Percentiles rank a stretch among this genome's conserved stretches.
These are phyloP conservation scores for Sterna hirundo DNA, from an alignment of 2,113 vertebrate genomes.

Conservation along the genomic window DNA sequence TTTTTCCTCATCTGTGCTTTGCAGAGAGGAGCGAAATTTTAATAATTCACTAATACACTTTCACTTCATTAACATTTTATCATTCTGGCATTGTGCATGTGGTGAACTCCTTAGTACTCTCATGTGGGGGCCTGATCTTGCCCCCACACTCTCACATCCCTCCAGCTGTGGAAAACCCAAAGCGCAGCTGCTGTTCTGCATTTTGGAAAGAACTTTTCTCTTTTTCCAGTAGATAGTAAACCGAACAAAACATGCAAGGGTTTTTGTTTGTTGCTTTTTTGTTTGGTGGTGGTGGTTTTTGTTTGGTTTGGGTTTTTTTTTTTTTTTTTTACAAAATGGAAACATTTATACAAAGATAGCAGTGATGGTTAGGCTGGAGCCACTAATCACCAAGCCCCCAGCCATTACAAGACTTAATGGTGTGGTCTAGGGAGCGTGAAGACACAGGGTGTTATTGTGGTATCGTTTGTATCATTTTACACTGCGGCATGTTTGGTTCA, in stretches of 20 bases:
- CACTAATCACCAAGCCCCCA: background rate
- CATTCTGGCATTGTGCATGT: constrained; percentile 50
- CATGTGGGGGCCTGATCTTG: constrained; percentile 28
- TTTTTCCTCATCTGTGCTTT: constrained; percentile 41
- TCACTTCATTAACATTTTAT: constrained; percentile 65
- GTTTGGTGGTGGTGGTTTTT: background rate
- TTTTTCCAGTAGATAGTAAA: constrained; percentile 30
- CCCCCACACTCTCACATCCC: background rate
- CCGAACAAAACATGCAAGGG: background rate
- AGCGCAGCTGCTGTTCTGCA: background rate
- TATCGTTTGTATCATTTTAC: background rate
- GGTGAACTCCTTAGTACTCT: constrained; percentile 36
- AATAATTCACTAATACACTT: constrained; percentile 69
- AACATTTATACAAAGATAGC: constrained; percentile 11
- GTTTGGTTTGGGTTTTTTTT: background rate
- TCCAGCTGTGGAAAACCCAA: background rate
- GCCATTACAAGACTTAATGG: background rate
- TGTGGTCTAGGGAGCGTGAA: background rate
- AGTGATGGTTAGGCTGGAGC: background rate
- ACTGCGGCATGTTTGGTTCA: background rate
- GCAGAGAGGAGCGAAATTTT: constrained; percentile 52
- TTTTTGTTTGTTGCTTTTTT: background rate
- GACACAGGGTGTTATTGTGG: background rate
- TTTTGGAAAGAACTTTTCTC: constrained; percentile 9
- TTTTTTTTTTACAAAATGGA: background rate